These are phyloP conservation scores for Mus minutoides DNA, from an alignment of 2,797 vertebrate species.

Conservation along the genomic window DNA sequence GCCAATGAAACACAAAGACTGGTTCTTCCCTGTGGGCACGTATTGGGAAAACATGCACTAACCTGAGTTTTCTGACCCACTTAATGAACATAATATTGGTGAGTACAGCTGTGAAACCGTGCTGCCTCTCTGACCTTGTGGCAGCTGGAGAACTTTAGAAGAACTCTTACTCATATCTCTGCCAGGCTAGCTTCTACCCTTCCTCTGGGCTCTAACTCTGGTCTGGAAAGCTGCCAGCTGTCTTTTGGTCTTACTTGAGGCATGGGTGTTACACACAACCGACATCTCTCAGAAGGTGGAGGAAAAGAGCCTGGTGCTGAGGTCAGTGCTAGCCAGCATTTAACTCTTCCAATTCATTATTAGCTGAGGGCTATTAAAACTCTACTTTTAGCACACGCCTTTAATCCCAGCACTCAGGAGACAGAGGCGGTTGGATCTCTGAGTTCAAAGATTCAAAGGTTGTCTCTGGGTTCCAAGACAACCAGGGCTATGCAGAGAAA, in stretches of 20 bases:
- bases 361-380: neutral
- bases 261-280: neutral
- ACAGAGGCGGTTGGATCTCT: neutral
- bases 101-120: neutral
- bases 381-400: neutral
- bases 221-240: neutral
- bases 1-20: neutral
- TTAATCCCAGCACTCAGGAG: neutral
- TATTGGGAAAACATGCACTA: neutral
- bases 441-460: neutral
- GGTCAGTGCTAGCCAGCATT: neutral
- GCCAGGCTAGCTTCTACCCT: neutral
- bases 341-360: neutral
- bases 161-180: neutral
- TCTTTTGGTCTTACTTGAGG: neutral
- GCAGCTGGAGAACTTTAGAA: neutral
- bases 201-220: neutral
- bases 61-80: constrained; percentile 5
- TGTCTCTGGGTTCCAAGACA: neutral
- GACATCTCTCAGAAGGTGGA: neutral
- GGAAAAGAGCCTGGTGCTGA: neutral
- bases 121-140: constrained; percentile 10
- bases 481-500: neutral
- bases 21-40: neutral
- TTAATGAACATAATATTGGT: neutral